Base-by-base conservation (phyloP, 2,797 vertebrate genomes). In the Pseudotriccus pelzelni region DNA sequence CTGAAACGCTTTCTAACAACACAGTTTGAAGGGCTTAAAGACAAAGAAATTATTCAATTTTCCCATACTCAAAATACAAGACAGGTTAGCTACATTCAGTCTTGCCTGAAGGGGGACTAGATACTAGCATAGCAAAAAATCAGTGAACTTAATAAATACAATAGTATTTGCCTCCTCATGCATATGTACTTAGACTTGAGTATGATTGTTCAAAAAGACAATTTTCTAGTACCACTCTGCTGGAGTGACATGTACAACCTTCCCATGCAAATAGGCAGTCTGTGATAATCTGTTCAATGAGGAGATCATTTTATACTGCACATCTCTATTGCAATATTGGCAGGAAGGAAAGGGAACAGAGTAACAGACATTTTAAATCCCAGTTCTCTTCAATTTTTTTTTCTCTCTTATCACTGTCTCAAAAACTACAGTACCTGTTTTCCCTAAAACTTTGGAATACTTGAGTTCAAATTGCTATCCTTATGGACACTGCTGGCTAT, bases 381-480 rank as follows among this genome's bases (percentile, higher is more conserved):
- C 74, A 22, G 58, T 68, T 92, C 52, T 23, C 49, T 87, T 83
- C 17, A 56, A 56, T 78, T 87, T 89, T 39, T 28, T 62, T 80
- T 59, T 44, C 59, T 32, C 34, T 62, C 41, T 88, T 81, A 74
- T 7, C 43, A 62, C 69, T 87, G n/a, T 89, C 32, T 79, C 70
- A 59, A 87, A 75, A 94, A 70, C 21, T 49, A 30, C 0, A 1
- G 32, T 83, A 85, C 85, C 67, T 47, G 17, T 70, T 79, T 34
- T 37, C 68, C 90, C 80, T 64, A 66, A 86, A 96, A 83, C 41
- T 96, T 93, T 47, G 28, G 72, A 60, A 46, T 91, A 78, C 47
- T 72, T 73, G 63, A 80, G 59, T 44, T 92, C 30, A 30, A 43
- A 18, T 60, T 76, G 63, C 74, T 80, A 47, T 49, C 90, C 25